Base-by-base conservation (phyloP, 2,797 vertebrate genomes). In the Schizopygopsis malacanthus region DNA sequence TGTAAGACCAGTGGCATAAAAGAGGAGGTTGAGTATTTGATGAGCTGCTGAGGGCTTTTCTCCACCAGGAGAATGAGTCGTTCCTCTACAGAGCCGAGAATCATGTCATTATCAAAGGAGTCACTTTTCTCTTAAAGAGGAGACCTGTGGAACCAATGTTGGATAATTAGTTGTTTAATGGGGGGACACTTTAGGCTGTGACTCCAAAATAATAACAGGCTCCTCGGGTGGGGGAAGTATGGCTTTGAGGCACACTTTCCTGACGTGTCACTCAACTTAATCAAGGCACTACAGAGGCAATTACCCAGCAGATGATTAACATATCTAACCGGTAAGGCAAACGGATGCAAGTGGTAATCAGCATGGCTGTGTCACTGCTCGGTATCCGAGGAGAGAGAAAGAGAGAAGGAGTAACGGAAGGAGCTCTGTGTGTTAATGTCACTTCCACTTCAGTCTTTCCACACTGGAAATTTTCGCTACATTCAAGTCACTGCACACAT, bases 251-350 rank as follows among this genome's bases (percentile, higher is more conserved):
- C 91, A 87, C 85, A 87, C 86, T 87, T 89, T 88, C 84, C 90
- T 63, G 88, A 85, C 78, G 83, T 85, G 90, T 86, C 85, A 88
- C 88, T 84, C 82, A 81, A 86, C 89, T 88, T 93, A 90, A 93
- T 95, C 93, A 93, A 91, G 89, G 84, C 80, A 39, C 83, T 70
- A 52, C 59, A 84, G 89, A 94, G 88, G 91, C 92, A 93, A 94
- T 95, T 94, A 94, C 88, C 89, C 82, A 3, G 71, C 61, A 72
- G 69, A 92, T 93, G 91, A 94, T 93, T 93, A 93, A 90, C 92
- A 88, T 79, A 80, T 90, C 88, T 88, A 79, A 79, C 79, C 83
- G 41, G 70, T 9, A 81, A 88, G 86, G 88, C 86, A 86, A 90
- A 91, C 88, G 88, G 90, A 92, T 90, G 90, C 80, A 61, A 20